Evolutionary conservation across 2,113 vertebrate genomes (phyloP).

Genomic region (Colius striatus): DNA sequence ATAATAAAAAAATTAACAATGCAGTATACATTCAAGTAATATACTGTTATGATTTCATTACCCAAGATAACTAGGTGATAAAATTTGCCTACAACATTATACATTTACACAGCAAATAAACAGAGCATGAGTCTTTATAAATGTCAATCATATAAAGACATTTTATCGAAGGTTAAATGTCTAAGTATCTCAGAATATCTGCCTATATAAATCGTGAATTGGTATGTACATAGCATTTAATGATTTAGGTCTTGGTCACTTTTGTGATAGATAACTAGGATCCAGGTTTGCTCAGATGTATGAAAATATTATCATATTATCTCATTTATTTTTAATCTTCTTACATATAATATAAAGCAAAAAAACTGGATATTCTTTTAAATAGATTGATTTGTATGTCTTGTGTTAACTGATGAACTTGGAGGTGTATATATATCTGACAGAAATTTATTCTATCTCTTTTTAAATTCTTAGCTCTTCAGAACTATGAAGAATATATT

Average conservation of each 20-base stretch:
- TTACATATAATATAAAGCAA: neutral
- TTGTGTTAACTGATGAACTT: neutral
- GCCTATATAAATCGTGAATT: neutral
- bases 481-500: conserved; percentile 6
- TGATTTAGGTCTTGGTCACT: neutral
- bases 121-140: neutral
- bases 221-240: neutral
- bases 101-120: neutral
- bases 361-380: neutral
- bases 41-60: neutral
- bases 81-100: neutral
- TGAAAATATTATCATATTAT: neutral
- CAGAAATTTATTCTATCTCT: neutral
- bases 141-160: neutral
- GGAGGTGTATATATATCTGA: neutral
- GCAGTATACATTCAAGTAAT: neutral
- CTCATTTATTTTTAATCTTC: neutral
- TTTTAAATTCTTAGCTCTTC: neutral
- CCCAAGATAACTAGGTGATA: neutral
- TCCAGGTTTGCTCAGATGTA: neutral
- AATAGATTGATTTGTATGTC: neutral
- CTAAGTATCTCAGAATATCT: neutral
- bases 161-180: neutral
- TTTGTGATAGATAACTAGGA: neutral
- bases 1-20: neutral